Percentiles rank a stretch among this genome's conserved stretches.
Conservation (phyloP, 2,888 invertebrate species). For the Orthosia cruda region DNA sequence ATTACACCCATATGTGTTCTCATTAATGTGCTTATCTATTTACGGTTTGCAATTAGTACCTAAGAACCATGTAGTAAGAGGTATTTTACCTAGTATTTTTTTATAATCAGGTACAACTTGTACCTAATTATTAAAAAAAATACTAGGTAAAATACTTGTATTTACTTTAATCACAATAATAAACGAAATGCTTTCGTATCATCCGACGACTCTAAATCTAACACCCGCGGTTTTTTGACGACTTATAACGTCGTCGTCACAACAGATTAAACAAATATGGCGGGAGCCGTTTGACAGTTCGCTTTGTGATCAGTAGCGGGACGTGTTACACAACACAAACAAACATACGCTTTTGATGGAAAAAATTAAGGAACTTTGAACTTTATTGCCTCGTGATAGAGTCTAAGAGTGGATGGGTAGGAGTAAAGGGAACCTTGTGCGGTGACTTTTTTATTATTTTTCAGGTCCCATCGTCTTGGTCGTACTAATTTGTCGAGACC, state of each 20-base stretch:
- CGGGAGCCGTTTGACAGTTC: slow-evolving; percentile 84
- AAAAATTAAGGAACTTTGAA: slow-evolving; percentile 38
- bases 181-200: slow-evolving; percentile 66
- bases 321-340: slow-evolving; percentile 67
- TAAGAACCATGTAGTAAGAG: no score
- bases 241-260: slow-evolving; percentile 80
- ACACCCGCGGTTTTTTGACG: slow-evolving; percentile 82
- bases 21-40: slow-evolving; percentile 5
- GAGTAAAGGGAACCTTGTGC: slow-evolving; percentile 56
- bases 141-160: no score
- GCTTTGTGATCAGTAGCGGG: slow-evolving; percentile 82
- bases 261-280: slow-evolving; percentile 86
- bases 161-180: slow-evolving; percentile 35
- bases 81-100: background rate
- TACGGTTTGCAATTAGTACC: slow-evolving; percentile 38
- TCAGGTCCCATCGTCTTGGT: slow-evolving; percentile 75
- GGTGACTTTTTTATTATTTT: slow-evolving; percentile 81
- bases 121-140: no score
- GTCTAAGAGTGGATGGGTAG: slow-evolving; percentile 15
- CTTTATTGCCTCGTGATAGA: slow-evolving; percentile 59
- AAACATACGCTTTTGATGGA: slow-evolving; percentile 37
- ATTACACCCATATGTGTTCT: slow-evolving; percentile 7
- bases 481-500: slow-evolving; percentile 88
- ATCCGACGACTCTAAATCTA: slow-evolving; percentile 76
- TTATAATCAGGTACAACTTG: background rate